Base-by-base conservation (phyloP, 2,888 invertebrate genomes). In the Lasioglossum villosulum region DNA sequence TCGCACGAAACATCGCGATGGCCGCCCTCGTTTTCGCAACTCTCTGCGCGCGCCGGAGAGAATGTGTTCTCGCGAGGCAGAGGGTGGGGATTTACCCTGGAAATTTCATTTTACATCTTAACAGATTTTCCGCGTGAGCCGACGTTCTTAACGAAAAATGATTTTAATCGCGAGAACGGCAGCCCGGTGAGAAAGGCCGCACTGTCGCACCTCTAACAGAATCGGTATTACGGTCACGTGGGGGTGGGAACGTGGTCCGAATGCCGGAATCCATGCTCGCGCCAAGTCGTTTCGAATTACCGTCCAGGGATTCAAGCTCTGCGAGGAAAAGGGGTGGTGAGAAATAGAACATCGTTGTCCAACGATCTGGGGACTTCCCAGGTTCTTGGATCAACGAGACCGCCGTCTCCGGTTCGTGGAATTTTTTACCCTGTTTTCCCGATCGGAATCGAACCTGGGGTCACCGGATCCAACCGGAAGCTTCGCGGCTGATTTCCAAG, bases 191-290 rank as follows among this genome's bases (percentile, higher is more conserved):
- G 75, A 80, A 78, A 76, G 56, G 56, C 72, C 39, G 27, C 59
- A 56, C 42, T 27, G 52, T 48, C 68, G 39, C 48, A 10, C 66
- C n/a, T 30, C 45, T 30, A 12, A 19, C 27, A 42, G 70, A 73
- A 52, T 59, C 66, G 12, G 79, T 83, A 90, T 90, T 86, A 79
- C 86, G 75, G 84, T 89, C 91, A 90, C 90, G 90, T 77, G 52
- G 85, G 52, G 71, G 73, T 37, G 45, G 37, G 84, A 84, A 89
- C 91, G 90, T 90, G 90, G 82, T 56, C 42, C 66, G 89, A 88
- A 91, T 90, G 63, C 74, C 19, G 48, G 66, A 39, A 37, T 81
- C 70, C 19, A 48, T 75, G 48, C 19, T 70, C 39, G 30, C 34
- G 73, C 56, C 56, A 52, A 75, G 74, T 80, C 77, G 77, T 80